Base-by-base conservation (phyloP, 2,888 invertebrate species). In the Cataglyphis altisquamis region DNA sequence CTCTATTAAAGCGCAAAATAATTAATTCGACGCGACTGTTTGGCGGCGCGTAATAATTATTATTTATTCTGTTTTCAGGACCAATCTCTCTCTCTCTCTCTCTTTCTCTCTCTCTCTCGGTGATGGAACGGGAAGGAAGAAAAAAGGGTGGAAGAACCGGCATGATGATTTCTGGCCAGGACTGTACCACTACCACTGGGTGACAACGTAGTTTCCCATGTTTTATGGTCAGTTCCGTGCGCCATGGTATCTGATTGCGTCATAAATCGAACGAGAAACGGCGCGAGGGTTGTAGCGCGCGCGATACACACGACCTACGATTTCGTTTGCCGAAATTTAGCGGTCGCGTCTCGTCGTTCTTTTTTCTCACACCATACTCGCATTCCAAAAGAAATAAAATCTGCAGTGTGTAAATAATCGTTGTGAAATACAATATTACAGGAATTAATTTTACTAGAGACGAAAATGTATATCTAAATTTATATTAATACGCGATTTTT, bases 231-330 rank as follows among this genome's bases (percentile, higher is more conserved):
- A 92, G 93, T 91, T 90, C 91, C 92, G 91, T 89, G 91, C 92
- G 90, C 92, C 91, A 88, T 90, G 93, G 93, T 93, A 93, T 93
- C 93, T 93, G 93, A 93, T 93, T 93, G 93, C 93, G 92, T 93
- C 93, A 93, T 93, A 93, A 93, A 93, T 93, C 92, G 93, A 93
- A 91, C 89, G 91, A 88, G 90, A 82, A 90, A 85, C 90, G 86
- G 85, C 77, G 85, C 86, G 91, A 87, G 88, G 90, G 90, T 88
- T 86, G 84, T 60, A 32, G 74, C 78, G 60, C 32, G 57, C 73
- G 86, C 90, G 90, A 90, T 90, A 87, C 91, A 87, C 91, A 90
- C 89, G 86, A 88, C 88, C 90, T 89, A 89, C 89, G 91, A 89
- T 90, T 91, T 89, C 91, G 88, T 87, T 91, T 84, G 89, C 87